Percentiles rank a stretch among this genome's conserved stretches.
Evolutionary conservation across 2,113 vertebrate genomes (phyloP).

Genomic region (Mormyrus lacerda): DNA sequence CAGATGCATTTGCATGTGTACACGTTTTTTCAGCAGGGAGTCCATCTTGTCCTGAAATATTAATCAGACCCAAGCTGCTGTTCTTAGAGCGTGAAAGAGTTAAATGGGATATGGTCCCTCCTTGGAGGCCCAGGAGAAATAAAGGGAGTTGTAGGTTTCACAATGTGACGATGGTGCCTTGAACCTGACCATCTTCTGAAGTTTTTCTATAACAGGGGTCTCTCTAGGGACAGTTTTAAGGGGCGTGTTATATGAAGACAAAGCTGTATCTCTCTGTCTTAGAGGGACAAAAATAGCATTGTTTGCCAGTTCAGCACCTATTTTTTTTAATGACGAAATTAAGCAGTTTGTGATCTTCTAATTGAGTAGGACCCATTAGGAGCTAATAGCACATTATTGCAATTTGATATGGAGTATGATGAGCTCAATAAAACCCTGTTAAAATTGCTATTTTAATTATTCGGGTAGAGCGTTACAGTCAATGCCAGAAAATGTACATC

Average conservation of each 20-base stretch:
- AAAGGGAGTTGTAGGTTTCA: not conserved
- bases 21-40: not conserved
- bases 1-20: not conserved
- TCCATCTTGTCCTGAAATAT: not conserved
- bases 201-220: not conserved
- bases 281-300: not conserved
- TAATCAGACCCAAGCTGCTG: not conserved
- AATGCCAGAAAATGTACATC: slow-evolving; percentile 8
- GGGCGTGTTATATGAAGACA: not conserved
- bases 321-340: slow-evolving; percentile 20
- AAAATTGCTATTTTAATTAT: slow-evolving; percentile 19
- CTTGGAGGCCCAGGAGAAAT: not conserved
- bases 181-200: not conserved
- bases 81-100: not conserved
- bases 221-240: not conserved
- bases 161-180: not conserved
- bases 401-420: slow-evolving; percentile 16
- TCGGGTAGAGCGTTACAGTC: slow-evolving; percentile 9
- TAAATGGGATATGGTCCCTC: not conserved
- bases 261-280: not conserved
- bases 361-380: slow-evolving; percentile 24
- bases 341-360: slow-evolving; percentile 17
- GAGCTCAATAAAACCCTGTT: slow-evolving; percentile 9
- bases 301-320: slow-evolving; percentile 8
- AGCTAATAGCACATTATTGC: slow-evolving; percentile 27